A percentile compares a stretch with the other conserved stretches of the same genome.
These are phyloP conservation scores for Austrolebias charrua DNA, from an alignment of 2,797 vertebrate genomes.

Conservation along the genomic window DNA sequence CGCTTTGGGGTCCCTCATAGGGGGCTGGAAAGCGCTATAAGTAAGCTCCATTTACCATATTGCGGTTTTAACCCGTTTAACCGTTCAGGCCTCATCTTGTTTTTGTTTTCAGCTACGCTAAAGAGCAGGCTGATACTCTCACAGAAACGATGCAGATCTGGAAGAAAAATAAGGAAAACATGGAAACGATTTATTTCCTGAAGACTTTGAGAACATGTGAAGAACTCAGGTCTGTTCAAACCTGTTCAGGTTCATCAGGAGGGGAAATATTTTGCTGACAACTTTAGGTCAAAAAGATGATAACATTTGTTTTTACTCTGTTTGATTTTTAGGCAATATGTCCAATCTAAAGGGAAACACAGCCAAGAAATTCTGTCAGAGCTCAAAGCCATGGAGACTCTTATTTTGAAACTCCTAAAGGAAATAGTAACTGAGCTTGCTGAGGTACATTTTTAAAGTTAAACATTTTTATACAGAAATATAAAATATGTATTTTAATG, in stretches of 20 bases:
- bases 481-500: background rate
- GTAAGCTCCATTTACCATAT: too few species aligned
- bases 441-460: constrained; percentile 41
- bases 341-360: background rate
- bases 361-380: constrained; percentile 2
- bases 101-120: constrained; percentile 49
- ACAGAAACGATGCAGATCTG: background rate
- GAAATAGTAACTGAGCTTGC: constrained; percentile 8
- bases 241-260: too few species aligned
- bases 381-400: constrained; percentile 40
- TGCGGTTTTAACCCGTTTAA: too few species aligned
- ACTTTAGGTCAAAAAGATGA: background rate
- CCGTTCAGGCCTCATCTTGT: background rate
- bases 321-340: constrained; percentile 44
- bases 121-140: constrained; percentile 33
- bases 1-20: too few species aligned
- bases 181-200: constrained; percentile 41
- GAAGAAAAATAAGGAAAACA: background rate
- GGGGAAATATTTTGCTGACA: too few species aligned
- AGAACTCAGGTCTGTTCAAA: constrained; percentile 48
- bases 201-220: constrained; percentile 59
- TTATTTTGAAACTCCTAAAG: constrained; percentile 29
- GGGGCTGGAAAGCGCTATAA: too few species aligned
- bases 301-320: background rate
- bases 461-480: too few species aligned